These are phyloP conservation scores for Opisthocomus hoazin DNA, from an alignment of 2,113 vertebrate species.

Conservation along the genomic window DNA sequence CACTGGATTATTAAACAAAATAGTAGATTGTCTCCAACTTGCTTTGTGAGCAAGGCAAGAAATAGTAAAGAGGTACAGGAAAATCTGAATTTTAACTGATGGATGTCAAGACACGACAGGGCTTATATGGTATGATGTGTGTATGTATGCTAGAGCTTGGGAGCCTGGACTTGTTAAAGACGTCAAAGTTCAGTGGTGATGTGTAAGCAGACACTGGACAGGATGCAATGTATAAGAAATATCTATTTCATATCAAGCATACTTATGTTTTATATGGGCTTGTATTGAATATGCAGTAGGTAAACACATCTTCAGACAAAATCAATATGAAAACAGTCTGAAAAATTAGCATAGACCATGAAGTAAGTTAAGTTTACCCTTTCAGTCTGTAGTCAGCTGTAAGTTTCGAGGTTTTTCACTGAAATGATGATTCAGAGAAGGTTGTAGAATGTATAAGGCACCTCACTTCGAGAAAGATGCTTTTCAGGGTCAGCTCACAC, in stretches of 20 bases:
- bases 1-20: background rate
- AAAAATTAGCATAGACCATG: background rate
- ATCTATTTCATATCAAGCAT: background rate
- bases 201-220: background rate
- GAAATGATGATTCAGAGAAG: background rate
- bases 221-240: background rate
- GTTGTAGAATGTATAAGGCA: background rate
- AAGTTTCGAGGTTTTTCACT: background rate
- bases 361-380: background rate
- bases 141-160: background rate
- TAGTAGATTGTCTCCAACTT: background rate
- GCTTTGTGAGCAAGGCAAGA: background rate
- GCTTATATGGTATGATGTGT: background rate
- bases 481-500: background rate
- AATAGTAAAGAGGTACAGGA: background rate
- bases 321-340: background rate
- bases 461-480: background rate
- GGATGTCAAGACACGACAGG: background rate
- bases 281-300: background rate
- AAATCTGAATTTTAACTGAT: background rate
- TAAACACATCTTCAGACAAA: background rate
- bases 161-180: background rate
- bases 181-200: background rate
- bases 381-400: background rate
- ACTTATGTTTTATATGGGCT: background rate